Conservation (phyloP, 1,140 invertebrate genomes). For the Drosophila guanche region DNA sequence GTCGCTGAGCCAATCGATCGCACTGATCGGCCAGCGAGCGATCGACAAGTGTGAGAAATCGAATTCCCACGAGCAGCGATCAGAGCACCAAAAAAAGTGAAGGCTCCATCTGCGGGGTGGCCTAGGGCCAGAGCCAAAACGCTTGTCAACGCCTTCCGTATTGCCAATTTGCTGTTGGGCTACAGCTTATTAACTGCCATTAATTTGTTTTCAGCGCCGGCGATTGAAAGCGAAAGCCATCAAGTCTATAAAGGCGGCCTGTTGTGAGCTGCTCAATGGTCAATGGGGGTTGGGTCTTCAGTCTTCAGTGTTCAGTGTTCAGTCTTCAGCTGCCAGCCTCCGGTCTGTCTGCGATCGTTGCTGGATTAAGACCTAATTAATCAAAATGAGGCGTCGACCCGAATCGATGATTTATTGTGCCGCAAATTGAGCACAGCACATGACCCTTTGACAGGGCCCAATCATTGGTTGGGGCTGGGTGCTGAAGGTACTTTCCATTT, state of each 20-base stretch:
- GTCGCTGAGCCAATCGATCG: conserved; percentile 33
- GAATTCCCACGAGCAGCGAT: conserved; percentile 48
- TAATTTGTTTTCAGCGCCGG: conserved; percentile 38
- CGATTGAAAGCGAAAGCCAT: conserved; percentile 71
- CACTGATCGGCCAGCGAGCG: conserved; percentile 55
- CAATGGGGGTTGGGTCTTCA: too few relatives aligned
- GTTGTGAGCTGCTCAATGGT: conserved; percentile 40
- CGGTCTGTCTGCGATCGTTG: conserved; percentile 20
- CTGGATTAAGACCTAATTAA: conserved; percentile 58
- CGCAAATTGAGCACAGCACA: conserved; percentile 30
- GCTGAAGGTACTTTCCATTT: conserved; percentile 26
- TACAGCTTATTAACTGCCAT: conserved; percentile 53
- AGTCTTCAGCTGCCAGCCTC: background rate
- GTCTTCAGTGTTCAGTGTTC: too few relatives aligned
- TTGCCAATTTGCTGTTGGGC: conserved; percentile 34
- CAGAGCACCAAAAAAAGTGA: conserved; percentile 47
- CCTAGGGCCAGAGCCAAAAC: conserved; percentile 26
- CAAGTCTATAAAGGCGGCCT: conserved; percentile 31
- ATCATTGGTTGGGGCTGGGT: conserved; percentile 17
- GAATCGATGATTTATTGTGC: conserved; percentile 44
- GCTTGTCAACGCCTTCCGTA: conserved; percentile 56
- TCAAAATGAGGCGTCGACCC: conserved; percentile 44
- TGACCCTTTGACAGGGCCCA: background rate
- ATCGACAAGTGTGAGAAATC: conserved; percentile 79
- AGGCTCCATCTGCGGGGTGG: conserved; percentile 37